Base-by-base conservation (phyloP, 2,113 vertebrate species). In the Ammospiza nelsoni region DNA sequence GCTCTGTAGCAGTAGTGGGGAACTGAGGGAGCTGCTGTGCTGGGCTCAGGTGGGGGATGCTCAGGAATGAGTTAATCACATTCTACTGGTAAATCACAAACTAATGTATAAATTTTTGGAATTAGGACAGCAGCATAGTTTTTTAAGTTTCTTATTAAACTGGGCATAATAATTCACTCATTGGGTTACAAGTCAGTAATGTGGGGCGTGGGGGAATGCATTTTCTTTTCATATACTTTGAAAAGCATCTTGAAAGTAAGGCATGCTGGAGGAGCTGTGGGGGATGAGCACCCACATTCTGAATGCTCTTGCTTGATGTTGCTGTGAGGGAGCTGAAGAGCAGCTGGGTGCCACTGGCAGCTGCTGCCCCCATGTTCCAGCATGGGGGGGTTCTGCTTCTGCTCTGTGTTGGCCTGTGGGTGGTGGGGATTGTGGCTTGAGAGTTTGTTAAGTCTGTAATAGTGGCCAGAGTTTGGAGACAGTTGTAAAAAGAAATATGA, bases 311-410 rank as follows among this genome's bases (percentile, higher is more conserved):
- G 5, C 41, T 83, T 52, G 85, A 35, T 41, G 39, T 67, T 84
- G 31, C 10, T 5, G 31, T 7, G 88, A 77, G n/a, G 37, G 37
- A 84, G 46, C 69, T 55, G 81, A 28, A 35, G 61, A 85, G 52
- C 48, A 9, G 24, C 72, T 58, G 72, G 43, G 12, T 84, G 44
- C 31, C 48, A 1, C 57, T 1, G 5, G 52, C 15, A 15, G 61
- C 61, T 0, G 0, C 69, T 78, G 67, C 51, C 20, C 35, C 65
- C 28, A 2, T 0, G 0, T 39, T 33, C 11, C 7, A 12, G 33
- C 8, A 0, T 44, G 25, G 27, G 22, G 22, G 24, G 46, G 23
- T 28, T 82, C 59, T 82, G 5, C 35, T 37, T 2, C 0, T 41
- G 43, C 65, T 78, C 54, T 41, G 4, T 18, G 8, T 9, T 78